Conservation (phyloP, 2,113 vertebrate species). For the Antechinus stuartii region DNA sequence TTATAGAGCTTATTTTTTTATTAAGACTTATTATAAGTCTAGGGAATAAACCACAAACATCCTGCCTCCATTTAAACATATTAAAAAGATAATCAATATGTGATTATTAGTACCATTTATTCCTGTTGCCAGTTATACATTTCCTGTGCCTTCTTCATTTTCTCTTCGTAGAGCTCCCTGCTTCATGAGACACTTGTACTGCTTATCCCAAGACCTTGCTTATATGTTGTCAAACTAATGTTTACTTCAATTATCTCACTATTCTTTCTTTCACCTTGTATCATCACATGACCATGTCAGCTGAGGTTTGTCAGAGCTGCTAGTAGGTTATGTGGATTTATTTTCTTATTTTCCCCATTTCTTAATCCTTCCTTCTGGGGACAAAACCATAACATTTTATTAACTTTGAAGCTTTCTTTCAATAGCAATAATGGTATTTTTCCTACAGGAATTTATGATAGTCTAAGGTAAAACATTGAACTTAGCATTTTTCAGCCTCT, state of each 20-base stretch:
- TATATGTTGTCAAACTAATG: neutral
- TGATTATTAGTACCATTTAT: neutral
- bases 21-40: conserved; percentile 26
- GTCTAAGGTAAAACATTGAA: conserved; percentile 31
- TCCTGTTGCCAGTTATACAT: neutral
- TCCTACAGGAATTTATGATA: neutral
- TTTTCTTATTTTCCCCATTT: conserved; percentile 16
- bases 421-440: conserved; percentile 22
- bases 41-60: conserved; percentile 13
- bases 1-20: neutral
- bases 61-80: conserved; percentile 29
- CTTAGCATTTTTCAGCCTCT: conserved; percentile 31
- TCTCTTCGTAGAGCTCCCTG: neutral
- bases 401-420: conserved; percentile 45
- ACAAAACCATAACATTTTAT: conserved; percentile 39
- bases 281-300: neutral
- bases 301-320: neutral
- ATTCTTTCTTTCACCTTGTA: neutral
- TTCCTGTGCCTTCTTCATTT: neutral
- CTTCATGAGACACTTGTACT: neutral
- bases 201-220: neutral
- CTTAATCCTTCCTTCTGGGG: conserved; percentile 36
- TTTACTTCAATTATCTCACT: neutral
- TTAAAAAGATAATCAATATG: conserved; percentile 26
- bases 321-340: neutral